phyloP scores from a whole-genome alignment of 1,140 invertebrate genomes.

The Oreohelix idahoensis region DNA sequence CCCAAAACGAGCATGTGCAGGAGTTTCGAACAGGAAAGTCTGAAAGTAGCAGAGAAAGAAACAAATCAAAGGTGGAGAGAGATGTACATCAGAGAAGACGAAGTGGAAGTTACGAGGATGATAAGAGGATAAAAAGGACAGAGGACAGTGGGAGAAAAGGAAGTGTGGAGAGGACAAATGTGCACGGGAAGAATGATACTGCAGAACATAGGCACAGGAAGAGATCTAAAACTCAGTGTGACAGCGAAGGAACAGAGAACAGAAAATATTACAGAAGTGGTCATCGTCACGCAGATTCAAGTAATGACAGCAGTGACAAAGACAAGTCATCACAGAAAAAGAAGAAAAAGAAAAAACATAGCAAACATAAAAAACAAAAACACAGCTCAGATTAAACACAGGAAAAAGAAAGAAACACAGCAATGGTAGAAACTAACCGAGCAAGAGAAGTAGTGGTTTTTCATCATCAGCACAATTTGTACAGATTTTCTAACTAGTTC shows the following conservation, averaged over 20 bases:
- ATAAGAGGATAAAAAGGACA: neutral
- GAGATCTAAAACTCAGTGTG: neutral
- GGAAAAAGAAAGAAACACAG: too few relatives aligned
- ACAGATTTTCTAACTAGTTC: too few relatives aligned
- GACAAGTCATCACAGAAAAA: conserved; percentile 32
- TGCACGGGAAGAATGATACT: neutral
- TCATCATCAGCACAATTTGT: too few relatives aligned
- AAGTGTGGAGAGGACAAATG: neutral
- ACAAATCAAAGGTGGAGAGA: neutral
- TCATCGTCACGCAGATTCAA: neutral
- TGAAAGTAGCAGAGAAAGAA: conserved; percentile 10
- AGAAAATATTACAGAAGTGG: neutral
- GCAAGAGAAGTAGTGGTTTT: too few relatives aligned
- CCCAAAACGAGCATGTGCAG: conserved; percentile 13
- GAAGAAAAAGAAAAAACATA: conserved; percentile 27
- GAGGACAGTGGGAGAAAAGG: neutral
- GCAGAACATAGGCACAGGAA: neutral
- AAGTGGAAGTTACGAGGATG: neutral
- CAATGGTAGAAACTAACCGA: too few relatives aligned
- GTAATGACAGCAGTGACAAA: conserved; percentile 28
- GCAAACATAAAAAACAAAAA: neutral
- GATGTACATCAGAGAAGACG: neutral
- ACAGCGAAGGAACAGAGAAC: conserved; percentile 1
- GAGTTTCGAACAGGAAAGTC: too few relatives aligned
- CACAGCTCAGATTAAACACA: neutral